Percentiles rank a stretch among this genome's conserved stretches.
These are phyloP conservation scores for Pedionomus torquatus DNA, from an alignment of 2,113 vertebrate genomes.

Conservation along the genomic window DNA sequence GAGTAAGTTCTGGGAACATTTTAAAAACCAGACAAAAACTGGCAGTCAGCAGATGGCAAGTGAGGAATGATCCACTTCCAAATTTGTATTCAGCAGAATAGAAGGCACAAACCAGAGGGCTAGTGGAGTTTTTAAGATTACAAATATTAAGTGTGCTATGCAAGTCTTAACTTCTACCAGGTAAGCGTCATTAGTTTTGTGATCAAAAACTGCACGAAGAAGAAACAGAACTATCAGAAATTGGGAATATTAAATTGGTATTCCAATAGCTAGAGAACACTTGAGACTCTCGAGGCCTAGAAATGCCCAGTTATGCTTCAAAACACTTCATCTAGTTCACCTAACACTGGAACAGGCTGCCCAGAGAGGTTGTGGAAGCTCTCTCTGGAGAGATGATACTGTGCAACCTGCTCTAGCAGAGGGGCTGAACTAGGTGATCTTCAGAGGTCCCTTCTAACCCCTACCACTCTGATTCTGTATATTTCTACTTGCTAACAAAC, in stretches of 20 bases:
- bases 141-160: background rate
- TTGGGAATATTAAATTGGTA: background rate
- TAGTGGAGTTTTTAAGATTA: background rate
- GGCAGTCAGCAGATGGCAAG: background rate
- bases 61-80: background rate
- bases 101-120: background rate
- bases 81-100: background rate
- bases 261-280: background rate
- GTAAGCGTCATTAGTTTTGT: background rate
- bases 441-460: background rate
- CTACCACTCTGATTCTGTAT: background rate
- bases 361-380: background rate
- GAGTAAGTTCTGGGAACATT: background rate
- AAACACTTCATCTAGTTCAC: background rate
- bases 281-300: accelerated
- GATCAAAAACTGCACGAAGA: background rate
- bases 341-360: background rate
- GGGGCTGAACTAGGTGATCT: background rate
- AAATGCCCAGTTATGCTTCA: background rate
- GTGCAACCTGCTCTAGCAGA: background rate
- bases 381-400: background rate
- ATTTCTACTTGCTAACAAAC: background rate
- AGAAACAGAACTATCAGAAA: background rate
- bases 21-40: background rate
- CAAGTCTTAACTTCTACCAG: background rate